A percentile compares a stretch with the other conserved stretches of the same genome.
Conservation (phyloP, 1,140 invertebrate genomes). For the Heliothis subflexa region DNA sequence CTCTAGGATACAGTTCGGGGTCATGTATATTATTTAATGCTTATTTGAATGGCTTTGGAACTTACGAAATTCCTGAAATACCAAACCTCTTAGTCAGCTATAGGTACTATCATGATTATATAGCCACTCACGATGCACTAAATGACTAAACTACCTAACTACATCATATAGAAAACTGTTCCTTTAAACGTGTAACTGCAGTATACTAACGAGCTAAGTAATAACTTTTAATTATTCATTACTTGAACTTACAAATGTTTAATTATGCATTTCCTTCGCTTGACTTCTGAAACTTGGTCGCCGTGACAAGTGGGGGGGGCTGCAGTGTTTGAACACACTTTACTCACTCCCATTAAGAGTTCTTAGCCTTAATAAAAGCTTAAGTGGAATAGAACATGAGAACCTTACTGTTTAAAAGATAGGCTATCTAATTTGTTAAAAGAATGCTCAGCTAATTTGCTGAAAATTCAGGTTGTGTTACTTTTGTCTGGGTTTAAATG, state of each 20-base stretch:
- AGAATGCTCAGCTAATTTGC: too few relatives aligned
- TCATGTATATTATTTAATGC: too few relatives aligned
- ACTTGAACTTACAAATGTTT: conserved; percentile 37
- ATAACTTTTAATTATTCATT: conserved; percentile 43
- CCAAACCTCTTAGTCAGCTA: too few relatives aligned
- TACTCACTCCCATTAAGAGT: conserved; percentile 6
- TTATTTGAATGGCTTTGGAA: too few relatives aligned
- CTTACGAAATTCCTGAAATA: too few relatives aligned
- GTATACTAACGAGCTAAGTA: conserved; percentile 23
- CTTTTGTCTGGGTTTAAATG: too few relatives aligned
- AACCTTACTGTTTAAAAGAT: too few relatives aligned
- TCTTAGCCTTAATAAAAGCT: conserved; percentile 1
- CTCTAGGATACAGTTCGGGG: too few relatives aligned
- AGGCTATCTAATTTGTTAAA: too few relatives aligned
- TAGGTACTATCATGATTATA: background rate
- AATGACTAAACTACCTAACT: background rate
- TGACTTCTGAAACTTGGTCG: conserved; percentile 34
- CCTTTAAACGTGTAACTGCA: background rate
- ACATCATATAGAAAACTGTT: background rate
- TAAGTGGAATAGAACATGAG: background rate
- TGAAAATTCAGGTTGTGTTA: too few relatives aligned
- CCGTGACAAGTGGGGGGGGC: conserved; percentile 9
- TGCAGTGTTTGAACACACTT: conserved; percentile 21
- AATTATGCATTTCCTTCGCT: conserved; percentile 35
- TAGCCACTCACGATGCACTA: background rate